These are phyloP conservation scores for Tetanocera ferruginea DNA, from an alignment of 2,888 invertebrate genomes.

Conservation along the genomic window DNA sequence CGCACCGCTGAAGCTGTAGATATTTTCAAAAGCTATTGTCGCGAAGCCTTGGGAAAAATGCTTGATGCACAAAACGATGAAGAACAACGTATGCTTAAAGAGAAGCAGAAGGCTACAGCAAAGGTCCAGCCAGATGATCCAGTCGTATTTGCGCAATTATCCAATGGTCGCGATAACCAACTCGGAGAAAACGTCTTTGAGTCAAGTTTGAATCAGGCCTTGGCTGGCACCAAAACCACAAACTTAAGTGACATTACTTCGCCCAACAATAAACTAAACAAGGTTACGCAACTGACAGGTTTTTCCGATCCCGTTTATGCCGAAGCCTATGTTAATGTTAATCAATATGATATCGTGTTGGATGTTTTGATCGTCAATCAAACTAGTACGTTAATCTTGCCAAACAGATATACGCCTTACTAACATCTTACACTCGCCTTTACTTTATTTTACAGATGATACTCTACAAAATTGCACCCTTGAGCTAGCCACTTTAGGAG, in stretches of 20 bases:
- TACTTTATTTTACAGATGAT: conserved; percentile 74
- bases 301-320: conserved; percentile 99
- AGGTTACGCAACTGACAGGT: conserved; percentile 96
- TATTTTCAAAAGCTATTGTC: conserved; percentile 81
- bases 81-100: conserved; percentile 71
- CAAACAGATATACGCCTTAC: no score
- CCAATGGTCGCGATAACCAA: conserved; percentile 76
- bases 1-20: conserved; percentile 77
- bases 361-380: conserved; percentile 99
- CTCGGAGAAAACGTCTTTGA: conserved; percentile 86
- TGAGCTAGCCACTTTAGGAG: conserved; percentile 97
- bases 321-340: conserved; percentile 99
- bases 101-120: conserved; percentile 78
- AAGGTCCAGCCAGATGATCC: conserved; percentile 89
- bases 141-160: conserved; percentile 84
- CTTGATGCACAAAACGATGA: conserved; percentile 80
- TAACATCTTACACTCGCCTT: background rate
- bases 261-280: conserved; percentile 75
- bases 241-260: conserved; percentile 71
- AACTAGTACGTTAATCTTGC: conserved; percentile 75
- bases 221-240: conserved; percentile 76
- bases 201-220: conserved; percentile 89
- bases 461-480: conserved; percentile 98
- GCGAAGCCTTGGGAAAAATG: conserved; percentile 86
- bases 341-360: conserved; percentile 97